Conservation (phyloP, 2,888 invertebrate species). For the Eilema griseolum region DNA sequence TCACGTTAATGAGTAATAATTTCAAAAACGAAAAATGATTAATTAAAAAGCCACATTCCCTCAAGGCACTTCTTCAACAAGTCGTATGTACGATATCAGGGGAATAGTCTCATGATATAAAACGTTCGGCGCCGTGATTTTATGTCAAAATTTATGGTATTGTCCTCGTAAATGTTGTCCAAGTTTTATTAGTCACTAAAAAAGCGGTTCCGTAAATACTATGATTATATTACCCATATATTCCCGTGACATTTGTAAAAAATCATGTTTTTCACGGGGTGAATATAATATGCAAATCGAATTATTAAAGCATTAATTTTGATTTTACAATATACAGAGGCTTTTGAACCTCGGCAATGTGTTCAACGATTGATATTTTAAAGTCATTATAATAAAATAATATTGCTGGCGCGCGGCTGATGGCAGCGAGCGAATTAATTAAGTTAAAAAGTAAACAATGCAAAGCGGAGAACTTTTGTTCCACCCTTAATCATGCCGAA, state of each 20-base stretch:
- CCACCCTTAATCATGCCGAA: slow-evolving; percentile 50
- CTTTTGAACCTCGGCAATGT: slow-evolving; percentile 60
- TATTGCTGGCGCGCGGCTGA: slow-evolving; percentile 56
- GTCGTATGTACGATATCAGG: slow-evolving; percentile 65
- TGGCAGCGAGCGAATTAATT: slow-evolving; percentile 67
- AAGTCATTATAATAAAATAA: slow-evolving; percentile 62
- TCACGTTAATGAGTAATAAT: slow-evolving; percentile 32
- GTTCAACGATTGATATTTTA: slow-evolving; percentile 56
- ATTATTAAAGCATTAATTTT: slow-evolving; percentile 33
- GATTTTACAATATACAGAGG: slow-evolving; percentile 50
- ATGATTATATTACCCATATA: slow-evolving; percentile 62
- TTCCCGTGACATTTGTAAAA: slow-evolving; percentile 22
- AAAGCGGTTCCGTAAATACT: slow-evolving; percentile 52
- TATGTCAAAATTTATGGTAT: slow-evolving; percentile 83
- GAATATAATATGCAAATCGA: slow-evolving; percentile 45
- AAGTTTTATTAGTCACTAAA: slow-evolving; percentile 75
- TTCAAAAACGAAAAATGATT: slow-evolving; percentile 46
- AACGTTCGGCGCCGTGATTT: slow-evolving; percentile 80
- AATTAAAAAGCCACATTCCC: slow-evolving; percentile 59
- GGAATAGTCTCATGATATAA: slow-evolving; percentile 73
- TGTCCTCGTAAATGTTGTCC: slow-evolving; percentile 83
- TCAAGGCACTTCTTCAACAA: slow-evolving; percentile 68
- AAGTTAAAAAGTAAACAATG: slow-evolving; percentile 70
- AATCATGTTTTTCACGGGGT: slow-evolving; percentile 31
- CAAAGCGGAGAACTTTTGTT: slow-evolving; percentile 59